Evolutionary conservation across 30 jellyfish, hydroid and myxozoan genomes (phyloP).

Genomic region (Nemopilema nomurai): DNA sequence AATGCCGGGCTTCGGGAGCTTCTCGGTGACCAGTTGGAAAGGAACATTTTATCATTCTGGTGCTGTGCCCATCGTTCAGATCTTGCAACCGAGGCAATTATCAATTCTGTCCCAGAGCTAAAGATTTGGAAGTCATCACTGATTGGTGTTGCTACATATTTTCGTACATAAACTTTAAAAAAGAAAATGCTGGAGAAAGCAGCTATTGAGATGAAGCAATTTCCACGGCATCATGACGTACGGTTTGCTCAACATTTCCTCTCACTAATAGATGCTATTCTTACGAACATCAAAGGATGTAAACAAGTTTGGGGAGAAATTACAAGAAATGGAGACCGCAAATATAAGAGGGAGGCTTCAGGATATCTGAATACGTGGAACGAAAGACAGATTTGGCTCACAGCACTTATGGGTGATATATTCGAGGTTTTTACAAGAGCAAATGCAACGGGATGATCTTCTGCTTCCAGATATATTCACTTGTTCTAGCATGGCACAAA

Average conservation of each 20-base stretch:
- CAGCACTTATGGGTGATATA: conserved; percentile 29
- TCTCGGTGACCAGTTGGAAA: no score
- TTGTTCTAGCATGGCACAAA: conserved; percentile 15
- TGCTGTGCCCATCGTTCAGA: conserved; percentile 24
- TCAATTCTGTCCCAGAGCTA: not conserved
- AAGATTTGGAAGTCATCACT: no score
- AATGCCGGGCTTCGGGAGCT: no score
- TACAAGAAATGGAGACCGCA: conserved; percentile 8
- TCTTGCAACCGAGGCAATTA: not conserved
- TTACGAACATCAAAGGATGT: conserved; percentile 11
- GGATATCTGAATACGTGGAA: conserved; percentile 40
- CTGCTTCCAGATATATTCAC: conserved; percentile 19
- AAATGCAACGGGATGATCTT: conserved; percentile 19
- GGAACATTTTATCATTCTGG: conserved; percentile 1
- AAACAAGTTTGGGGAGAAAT: conserved; percentile 9
- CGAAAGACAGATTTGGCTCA: conserved; percentile 30
- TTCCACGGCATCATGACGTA: conserved; percentile 22
- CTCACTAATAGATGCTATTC: conserved; percentile 17
- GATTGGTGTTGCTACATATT: conserved; percentile 11
- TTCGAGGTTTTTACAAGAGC: conserved; percentile 30
- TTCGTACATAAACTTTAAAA: not conserved
- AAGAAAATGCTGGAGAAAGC: conserved; percentile 20
- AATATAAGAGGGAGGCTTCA: conserved; percentile 25
- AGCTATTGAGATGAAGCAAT: conserved; percentile 7
- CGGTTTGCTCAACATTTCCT: conserved; percentile 35